phyloP scores from a whole-genome alignment of 64 coral and sea anemone species.

The Pachyseris speciosa region DNA sequence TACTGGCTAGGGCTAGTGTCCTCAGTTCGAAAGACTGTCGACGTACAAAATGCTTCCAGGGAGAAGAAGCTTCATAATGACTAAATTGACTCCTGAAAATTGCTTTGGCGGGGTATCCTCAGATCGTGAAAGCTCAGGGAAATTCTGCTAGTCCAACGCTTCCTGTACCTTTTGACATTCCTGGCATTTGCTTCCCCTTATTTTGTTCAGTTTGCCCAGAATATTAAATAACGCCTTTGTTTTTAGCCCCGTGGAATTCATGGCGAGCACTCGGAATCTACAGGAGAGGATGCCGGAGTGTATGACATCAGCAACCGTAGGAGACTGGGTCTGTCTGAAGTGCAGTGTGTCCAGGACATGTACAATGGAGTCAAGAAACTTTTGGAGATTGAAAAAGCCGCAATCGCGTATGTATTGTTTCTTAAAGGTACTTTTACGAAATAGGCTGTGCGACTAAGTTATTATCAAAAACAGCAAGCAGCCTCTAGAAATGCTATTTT shows the following conservation, averaged over 20 bases:
- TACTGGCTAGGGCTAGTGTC: no score
- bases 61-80: neutral
- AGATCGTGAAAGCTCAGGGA: no score
- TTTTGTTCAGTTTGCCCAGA: neutral
- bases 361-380: slow-evolving; percentile 87
- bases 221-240: neutral
- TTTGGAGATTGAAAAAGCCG: slow-evolving; percentile 53
- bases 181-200: no score
- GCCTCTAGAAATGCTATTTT: no score
- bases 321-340: slow-evolving; percentile 73
- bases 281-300: slow-evolving; percentile 73
- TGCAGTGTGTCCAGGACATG: slow-evolving; percentile 83
- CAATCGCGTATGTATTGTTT: neutral
- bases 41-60: neutral
- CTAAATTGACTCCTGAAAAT: no score
- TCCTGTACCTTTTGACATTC: no score
- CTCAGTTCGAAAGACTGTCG: neutral
- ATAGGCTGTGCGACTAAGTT: no score
- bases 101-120: no score
- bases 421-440: no score
- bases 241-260: slow-evolving; percentile 68
- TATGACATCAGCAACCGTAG: slow-evolving; percentile 81
- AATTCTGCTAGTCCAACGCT: no score
- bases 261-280: slow-evolving; percentile 71
- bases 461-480: no score